phyloP scores from a whole-genome alignment of 2,797 vertebrate genomes.

The Nyctalus aviator region DNA sequence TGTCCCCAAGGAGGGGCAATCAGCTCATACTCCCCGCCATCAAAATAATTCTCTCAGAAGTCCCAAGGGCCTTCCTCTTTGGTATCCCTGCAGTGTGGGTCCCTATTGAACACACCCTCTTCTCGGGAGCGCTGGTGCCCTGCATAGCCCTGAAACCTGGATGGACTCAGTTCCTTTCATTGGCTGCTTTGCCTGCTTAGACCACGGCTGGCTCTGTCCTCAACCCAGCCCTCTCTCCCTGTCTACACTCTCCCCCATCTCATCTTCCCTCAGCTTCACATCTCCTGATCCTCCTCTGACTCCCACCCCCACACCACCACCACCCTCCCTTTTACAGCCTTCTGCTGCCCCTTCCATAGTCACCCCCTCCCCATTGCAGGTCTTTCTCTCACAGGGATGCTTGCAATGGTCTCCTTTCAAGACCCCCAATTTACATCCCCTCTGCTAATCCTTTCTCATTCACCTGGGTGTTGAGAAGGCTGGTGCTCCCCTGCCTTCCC shows the following conservation, averaged over 20 bases:
- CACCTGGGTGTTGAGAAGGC: neutral
- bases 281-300: neutral
- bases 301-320: neutral
- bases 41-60: neutral
- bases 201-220: neutral
- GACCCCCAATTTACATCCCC: no score
- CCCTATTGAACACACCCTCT: neutral
- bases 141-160: rapidly evolving
- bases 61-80: neutral
- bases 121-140: neutral
- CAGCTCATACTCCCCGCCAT: neutral
- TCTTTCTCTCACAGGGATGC: neutral
- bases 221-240: neutral
- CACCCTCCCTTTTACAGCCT: neutral
- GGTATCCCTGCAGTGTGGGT: rapidly evolving
- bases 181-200: neutral
- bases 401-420: neutral
- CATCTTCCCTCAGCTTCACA: neutral
- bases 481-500: no score
- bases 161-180: neutral
- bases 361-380: neutral
- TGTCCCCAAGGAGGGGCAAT: neutral
- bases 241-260: neutral
- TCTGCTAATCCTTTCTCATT: neutral
- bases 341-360: neutral